Percentiles rank a stretch among this genome's conserved stretches.
Conservation (phyloP, 2,113 vertebrate species). For the Anhinga anhinga region DNA sequence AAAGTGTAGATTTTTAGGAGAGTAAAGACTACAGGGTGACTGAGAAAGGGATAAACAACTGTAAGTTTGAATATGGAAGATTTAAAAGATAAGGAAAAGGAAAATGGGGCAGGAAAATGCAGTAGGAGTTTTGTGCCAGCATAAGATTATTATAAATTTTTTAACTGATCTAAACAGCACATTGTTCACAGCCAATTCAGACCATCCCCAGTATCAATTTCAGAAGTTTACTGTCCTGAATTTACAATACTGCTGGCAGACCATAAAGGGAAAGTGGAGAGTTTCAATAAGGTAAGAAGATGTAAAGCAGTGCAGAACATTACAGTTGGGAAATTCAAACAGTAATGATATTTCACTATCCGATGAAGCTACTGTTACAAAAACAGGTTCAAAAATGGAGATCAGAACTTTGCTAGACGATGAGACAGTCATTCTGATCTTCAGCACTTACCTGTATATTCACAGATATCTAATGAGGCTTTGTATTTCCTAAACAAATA, state of each 20-base stretch:
- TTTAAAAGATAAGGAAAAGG: constrained; percentile 16
- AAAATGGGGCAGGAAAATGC: constrained; percentile 25
- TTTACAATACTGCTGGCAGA: constrained; percentile 31
- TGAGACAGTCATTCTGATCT: constrained; percentile 53
- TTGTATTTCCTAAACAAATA: constrained; percentile 38
- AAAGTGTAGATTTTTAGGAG: neutral
- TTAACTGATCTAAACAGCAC: neutral
- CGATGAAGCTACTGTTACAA: neutral
- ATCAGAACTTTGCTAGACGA: constrained; percentile 59
- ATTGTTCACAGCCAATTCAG: neutral
- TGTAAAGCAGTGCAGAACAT: constrained; percentile 21
- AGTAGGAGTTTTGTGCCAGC: constrained; percentile 15
- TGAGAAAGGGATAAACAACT: constrained; percentile 8
- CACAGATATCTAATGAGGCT: constrained; percentile 47
- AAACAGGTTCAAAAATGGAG: constrained; percentile 14
- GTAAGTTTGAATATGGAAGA: constrained; percentile 2
- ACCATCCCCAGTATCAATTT: neutral
- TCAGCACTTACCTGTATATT: constrained; percentile 63
- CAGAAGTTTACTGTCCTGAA: neutral
- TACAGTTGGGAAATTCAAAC: neutral
- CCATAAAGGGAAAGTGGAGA: constrained; percentile 14
- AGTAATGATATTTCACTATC: neutral
- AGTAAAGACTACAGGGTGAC: neutral
- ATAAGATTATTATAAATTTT: neutral
- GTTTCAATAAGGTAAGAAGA: neutral